Base-by-base conservation (phyloP, 1,140 invertebrate genomes). In the Drosophila trapezifrons region DNA sequence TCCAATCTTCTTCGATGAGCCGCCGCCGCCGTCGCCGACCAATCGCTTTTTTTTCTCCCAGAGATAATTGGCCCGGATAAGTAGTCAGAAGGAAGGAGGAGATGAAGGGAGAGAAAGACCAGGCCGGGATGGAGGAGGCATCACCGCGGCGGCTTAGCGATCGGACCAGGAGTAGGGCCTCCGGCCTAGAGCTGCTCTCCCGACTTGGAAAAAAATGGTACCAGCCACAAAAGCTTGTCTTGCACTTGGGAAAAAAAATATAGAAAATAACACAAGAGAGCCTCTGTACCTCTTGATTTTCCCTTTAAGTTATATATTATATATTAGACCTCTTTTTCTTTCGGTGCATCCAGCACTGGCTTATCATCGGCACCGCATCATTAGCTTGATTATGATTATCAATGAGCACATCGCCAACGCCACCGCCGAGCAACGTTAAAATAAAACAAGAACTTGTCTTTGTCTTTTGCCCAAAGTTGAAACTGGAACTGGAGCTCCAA, bases 361-460 rank as follows among this genome's bases (percentile, higher is more conserved):
- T 89, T 87, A 89, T 90, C 85, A 70, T 77, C 84, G 71, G 80
- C 32, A 37, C 73, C 69, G 84, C 85, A 78, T 89, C 85, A 89
- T 89, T 90, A 90, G 84, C 85, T 90, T 89, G 84, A 89, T 89
- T 89, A 90, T 89, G 80, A 84, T 89, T 89, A 89, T 89, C 84
- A 90, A 89, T 89, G 85, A 80, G 80, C 80, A 89, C 84, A 90
- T 84, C 74, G 78, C 70, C 65, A 70, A 49, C 62, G 70, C 51
- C 45, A 49, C 46, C 27, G 40, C 49, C 51, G 43, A 57, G 66
- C 77, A 55, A 71, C 73, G 73, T 80, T 80, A 60, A 77, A 54
- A 81, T 60, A 46, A 71, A 32, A 67, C 56, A 58, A 77, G 55
- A 76, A 84, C 46, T 65, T 65, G 58, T 52, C 59, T 73, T 69